Percentiles rank a stretch among this genome's conserved stretches.
phyloP scores from a whole-genome alignment of 2,113 vertebrate genomes.

The Falco punctatus region DNA sequence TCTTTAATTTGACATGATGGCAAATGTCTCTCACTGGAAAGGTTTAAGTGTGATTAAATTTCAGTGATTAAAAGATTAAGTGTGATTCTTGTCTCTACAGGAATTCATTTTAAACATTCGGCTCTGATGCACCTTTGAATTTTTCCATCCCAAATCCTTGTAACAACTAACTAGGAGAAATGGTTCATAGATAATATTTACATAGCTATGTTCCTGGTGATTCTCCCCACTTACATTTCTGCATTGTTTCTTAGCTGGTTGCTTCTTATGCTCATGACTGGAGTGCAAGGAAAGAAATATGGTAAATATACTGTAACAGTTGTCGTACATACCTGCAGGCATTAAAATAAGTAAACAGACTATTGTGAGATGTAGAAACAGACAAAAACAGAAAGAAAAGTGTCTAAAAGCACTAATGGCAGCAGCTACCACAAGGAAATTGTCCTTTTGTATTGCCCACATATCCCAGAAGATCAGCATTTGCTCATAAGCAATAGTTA shows the following conservation, averaged over 20 bases:
- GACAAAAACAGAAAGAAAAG: background rate
- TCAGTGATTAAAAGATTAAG: constrained; percentile 21
- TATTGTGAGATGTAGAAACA: background rate
- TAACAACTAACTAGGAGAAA: background rate
- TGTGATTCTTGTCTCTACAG: background rate
- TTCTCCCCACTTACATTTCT: constrained; percentile 10
- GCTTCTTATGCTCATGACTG: background rate
- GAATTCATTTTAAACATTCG: background rate
- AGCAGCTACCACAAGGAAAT: background rate
- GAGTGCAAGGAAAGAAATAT: constrained; percentile 44
- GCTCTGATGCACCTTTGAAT: background rate
- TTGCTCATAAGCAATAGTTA: background rate
- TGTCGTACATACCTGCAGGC: background rate
- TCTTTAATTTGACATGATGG: background rate
- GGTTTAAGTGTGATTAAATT: background rate
- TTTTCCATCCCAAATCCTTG: background rate
- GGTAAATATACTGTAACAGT: constrained; percentile 16
- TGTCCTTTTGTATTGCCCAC: background rate
- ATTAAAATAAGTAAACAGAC: background rate
- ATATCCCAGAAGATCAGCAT: background rate
- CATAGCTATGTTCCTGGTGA: background rate
- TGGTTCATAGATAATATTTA: background rate
- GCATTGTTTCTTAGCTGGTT: background rate
- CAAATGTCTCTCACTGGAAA: background rate
- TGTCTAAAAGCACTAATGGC: background rate